Base-by-base conservation (phyloP, 2,797 vertebrate species). In the Pygocentrus nattereri region DNA sequence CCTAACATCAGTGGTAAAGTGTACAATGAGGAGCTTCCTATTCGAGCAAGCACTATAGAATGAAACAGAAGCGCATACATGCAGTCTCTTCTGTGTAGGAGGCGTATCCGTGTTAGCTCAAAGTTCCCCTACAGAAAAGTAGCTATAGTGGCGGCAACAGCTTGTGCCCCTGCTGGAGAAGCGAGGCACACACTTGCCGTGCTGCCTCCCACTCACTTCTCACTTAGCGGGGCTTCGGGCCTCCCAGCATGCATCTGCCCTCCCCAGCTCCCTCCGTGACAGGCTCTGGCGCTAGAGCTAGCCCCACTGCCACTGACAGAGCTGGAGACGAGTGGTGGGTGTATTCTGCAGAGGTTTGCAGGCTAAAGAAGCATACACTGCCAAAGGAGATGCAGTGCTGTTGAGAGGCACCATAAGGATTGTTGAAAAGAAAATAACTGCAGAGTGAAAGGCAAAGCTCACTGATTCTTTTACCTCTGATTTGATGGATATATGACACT, bases 91-190 rank as follows among this genome's bases (percentile, higher is more conserved):
- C 62, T 34, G 62, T 65, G 30, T 65, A 34, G 62, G 64, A 67
- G 58, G 72, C 27, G 58, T 47, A 80, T 71, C 72, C 47, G 13
- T 13, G 19, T 64, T 75, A 71, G 58, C 50, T 52, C 76, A 78
- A 64, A 65, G 68, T 78, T 78, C 69, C 74, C 47, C 61, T 67
- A 67, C 56, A 82, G 77, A 77, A 67, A 67, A 67, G 31, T 67
- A 80, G 81, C 83, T 68, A 69, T 76, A 68, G 79, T 49, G 72
- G 64, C 23, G 70, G 83, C 72, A 78, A 86, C 87, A 88, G 76
- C 85, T 85, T 86, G 83, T 87, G 76, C 82, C 84, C 83, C 67
- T 79, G 87, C 83, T 80, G 82, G 84, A 85, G 79, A 83, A 83
- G 38, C n/a, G 15, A 82, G 74, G 83, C 80, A 70, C 77, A 76